Evolutionary conservation across 2,797 vertebrate genomes (phyloP).

Genomic region (Trachops cirrhosus): DNA sequence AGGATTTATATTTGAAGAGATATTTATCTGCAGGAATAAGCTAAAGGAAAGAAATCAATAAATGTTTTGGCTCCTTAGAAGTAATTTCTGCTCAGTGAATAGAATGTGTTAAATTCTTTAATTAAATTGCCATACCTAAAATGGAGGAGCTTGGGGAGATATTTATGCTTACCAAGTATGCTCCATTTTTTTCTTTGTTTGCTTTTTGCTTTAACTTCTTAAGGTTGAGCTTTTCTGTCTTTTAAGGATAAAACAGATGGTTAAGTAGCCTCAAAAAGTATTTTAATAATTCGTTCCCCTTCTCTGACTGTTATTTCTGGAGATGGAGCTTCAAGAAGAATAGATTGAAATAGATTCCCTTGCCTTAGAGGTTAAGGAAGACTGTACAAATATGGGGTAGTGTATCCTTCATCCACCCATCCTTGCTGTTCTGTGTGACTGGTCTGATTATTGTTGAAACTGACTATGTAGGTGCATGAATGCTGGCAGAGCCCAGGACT

Average conservation of each 20-base stretch:
- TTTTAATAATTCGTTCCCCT: neutral
- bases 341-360: neutral
- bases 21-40: constrained; percentile 50
- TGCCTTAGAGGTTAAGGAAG: neutral
- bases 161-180: neutral
- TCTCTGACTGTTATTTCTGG: neutral
- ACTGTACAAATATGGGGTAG: neutral
- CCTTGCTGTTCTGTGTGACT: neutral
- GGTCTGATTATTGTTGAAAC: neutral
- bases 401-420: neutral
- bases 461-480: neutral
- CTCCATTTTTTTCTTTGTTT: constrained; percentile 26
- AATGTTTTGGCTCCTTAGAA: constrained; percentile 60
- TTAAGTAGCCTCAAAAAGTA: neutral
- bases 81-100: constrained; percentile 39
- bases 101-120: constrained; percentile 43
- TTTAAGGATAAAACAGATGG: constrained; percentile 44
- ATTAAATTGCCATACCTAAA: constrained; percentile 53
- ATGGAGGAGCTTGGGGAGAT: constrained; percentile 24
- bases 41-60: constrained; percentile 57
- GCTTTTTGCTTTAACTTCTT: constrained; percentile 48
- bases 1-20: constrained; percentile 45
- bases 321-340: neutral
- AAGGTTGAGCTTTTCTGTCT: constrained; percentile 14
- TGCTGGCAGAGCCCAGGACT: neutral